Evolutionary conservation across 2,888 invertebrate species (phyloP), one percentile per base, ranked within the genome.

Genomic region (Limenitis camilla): DNA sequence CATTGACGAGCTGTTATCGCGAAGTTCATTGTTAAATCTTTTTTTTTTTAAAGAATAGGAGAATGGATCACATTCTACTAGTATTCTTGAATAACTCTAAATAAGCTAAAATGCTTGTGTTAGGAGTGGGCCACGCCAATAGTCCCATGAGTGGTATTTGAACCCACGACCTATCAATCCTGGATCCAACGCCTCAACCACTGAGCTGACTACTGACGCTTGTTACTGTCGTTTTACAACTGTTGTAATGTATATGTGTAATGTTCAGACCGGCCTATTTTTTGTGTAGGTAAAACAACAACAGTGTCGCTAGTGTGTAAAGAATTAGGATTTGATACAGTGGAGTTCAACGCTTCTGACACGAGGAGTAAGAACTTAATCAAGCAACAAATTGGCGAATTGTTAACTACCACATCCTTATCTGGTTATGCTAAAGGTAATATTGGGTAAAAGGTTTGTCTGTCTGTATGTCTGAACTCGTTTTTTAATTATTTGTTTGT

Each of bases 261-360:
- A 8, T 33, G 7, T 33, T 9, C 9, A 33, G 9, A 33, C 10
- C 0, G 31, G 8, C 5, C 5, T 6, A n/a, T 5, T 10, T 31
- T 38, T 11, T 1, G 47, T 47, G 5, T 64, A 89, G 91, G 91
- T 61, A 97, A 97, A 89, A 97, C 97, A 0, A 97, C 97, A 8
- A 93, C 95, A 0, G 97, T 95, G 10, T 90, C 93, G 48, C 88
- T 98, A 49, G 96, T 97, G 6, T 96, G 96, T 70, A 91, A 94
- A 69, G 96, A 97, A 73, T 85, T 97, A 10, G 96, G 95, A 0
- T 96, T 94, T 69, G 96, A 97, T 75, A 89, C 91, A 58, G 93
- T 98, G 9, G 99, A 99, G 81, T 93, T 98, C 72, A 99, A 99
- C 85, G 99, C 99, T 0, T 99, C 99, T 0, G 98, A 99, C 76